Evolutionary conservation across 2,113 vertebrate species (phyloP).

Genomic region (Bothrops jararaca): DNA sequence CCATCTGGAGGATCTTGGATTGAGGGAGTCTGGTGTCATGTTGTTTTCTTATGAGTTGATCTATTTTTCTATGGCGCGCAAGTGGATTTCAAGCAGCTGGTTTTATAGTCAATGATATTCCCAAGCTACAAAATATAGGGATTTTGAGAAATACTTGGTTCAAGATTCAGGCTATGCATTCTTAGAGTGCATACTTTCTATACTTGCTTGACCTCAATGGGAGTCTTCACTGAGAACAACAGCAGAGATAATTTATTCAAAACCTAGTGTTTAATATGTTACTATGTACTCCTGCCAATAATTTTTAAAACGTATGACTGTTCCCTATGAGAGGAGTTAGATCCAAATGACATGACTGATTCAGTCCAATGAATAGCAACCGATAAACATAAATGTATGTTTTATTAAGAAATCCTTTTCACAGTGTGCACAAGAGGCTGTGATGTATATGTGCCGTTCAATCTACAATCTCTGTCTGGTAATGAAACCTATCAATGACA

Average conservation of each 20-base stretch:
- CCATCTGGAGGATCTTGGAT: background rate
- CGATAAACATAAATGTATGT: background rate
- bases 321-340: background rate
- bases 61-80: background rate
- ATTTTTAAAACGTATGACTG: background rate
- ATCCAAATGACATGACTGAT: slow-evolving; percentile 36
- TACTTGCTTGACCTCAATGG: slow-evolving; percentile 22
- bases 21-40: background rate
- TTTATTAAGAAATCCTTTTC: background rate
- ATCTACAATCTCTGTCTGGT: background rate
- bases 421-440: background rate
- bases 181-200: background rate
- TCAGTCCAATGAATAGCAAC: background rate
- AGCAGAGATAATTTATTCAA: slow-evolving; percentile 29
- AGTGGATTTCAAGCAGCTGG: background rate
- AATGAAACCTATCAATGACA: background rate
- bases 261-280: background rate
- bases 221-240: background rate
- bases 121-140: slow-evolving; percentile 13
- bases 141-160: slow-evolving; percentile 7
- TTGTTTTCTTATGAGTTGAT: background rate
- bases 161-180: background rate
- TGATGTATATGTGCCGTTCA: background rate
- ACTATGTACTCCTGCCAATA: background rate
- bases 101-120: background rate